These are phyloP conservation scores for Aphaenogaster rudis DNA, from an alignment of 1,140 invertebrate genomes.

Conservation along the genomic window DNA sequence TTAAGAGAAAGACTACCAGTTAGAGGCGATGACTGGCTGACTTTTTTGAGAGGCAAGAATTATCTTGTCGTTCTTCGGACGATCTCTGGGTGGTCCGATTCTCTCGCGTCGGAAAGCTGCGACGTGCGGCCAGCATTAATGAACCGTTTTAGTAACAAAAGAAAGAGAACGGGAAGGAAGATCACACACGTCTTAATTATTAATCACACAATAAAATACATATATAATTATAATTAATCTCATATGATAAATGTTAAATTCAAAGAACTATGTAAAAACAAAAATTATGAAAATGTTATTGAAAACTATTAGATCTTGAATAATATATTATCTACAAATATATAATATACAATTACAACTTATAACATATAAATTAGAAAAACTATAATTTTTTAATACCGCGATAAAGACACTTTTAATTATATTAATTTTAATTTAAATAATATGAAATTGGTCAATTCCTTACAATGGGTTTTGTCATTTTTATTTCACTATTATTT, in stretches of 20 bases:
- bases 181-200: constrained; percentile 37
- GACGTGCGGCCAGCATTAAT: constrained; percentile 64
- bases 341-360: constrained; percentile 15
- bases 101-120: constrained; percentile 49
- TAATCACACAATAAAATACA: neutral
- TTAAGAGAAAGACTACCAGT: constrained; percentile 87
- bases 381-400: neutral
- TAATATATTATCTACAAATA: neutral
- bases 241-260: neutral
- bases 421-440: neutral
- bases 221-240: constrained; percentile 29
- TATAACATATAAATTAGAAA: neutral
- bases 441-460: neutral
- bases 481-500: neutral
- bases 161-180: neutral
- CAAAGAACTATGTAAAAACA: neutral
- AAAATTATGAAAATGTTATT: neutral
- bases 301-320: neutral
- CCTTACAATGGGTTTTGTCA: neutral
- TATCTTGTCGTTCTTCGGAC: constrained; percentile 83
- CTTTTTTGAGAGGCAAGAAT: constrained; percentile 85
- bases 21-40: constrained; percentile 86
- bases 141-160: constrained; percentile 57
- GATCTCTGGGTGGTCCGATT: constrained; percentile 84
- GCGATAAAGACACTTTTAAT: neutral